These are phyloP conservation scores for Pangasianodon hypophthalmus DNA, from an alignment of 2,113 vertebrate species.

Conservation along the genomic window DNA sequence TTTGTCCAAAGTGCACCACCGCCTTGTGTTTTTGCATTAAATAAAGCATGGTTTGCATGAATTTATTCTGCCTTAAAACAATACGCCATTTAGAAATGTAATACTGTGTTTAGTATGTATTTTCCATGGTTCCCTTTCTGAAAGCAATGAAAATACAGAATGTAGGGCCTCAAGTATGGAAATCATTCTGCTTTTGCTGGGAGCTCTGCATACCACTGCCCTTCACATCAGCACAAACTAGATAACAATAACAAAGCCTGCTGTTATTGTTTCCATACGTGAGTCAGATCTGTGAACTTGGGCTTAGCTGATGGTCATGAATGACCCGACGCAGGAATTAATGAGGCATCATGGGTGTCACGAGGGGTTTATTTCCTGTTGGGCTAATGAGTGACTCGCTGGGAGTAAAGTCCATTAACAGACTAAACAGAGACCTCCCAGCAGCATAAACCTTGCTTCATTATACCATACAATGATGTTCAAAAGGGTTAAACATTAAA, in stretches of 20 bases:
- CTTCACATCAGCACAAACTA: neutral
- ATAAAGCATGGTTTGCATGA: neutral
- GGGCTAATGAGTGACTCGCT: conserved; percentile 55
- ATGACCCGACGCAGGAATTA: conserved; percentile 27
- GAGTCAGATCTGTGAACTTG: conserved; percentile 17
- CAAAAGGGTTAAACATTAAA: neutral
- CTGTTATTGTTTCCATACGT: conserved; percentile 24
- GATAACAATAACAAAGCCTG: conserved; percentile 23
- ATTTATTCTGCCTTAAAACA: conserved; percentile 3
- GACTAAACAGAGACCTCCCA: conserved; percentile 14
- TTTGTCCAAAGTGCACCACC: neutral
- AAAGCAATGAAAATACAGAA: neutral
- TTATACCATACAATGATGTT: neutral
- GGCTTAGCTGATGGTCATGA: conserved; percentile 14
- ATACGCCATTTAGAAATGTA: neutral
- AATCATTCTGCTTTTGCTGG: conserved; percentile 33
- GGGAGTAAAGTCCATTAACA: conserved; percentile 61
- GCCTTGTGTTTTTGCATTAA: neutral
- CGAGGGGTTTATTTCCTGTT: conserved; percentile 47
- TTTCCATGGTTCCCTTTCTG: conserved; percentile 19
- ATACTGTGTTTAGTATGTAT: conserved; percentile 6
- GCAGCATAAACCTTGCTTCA: neutral
- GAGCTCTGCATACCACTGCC: neutral
- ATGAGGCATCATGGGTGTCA: conserved; percentile 22
- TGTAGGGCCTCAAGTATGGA: neutral